Percentiles rank a stretch among this genome's conserved stretches.
Conservation (phyloP, 2,888 invertebrate species). For the Tetanocera ferruginea region DNA sequence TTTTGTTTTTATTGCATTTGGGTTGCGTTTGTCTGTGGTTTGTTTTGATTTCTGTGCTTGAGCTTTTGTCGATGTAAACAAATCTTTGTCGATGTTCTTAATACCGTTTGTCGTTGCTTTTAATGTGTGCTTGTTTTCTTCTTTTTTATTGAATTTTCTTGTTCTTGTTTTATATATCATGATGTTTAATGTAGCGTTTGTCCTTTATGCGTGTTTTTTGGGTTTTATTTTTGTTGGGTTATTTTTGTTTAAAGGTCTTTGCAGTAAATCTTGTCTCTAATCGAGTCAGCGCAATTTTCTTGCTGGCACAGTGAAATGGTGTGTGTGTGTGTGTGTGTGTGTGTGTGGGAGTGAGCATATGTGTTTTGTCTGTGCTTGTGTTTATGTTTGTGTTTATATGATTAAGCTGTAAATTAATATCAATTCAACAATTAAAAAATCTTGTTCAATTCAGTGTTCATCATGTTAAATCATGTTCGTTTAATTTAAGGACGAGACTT, state of each 20-base stretch:
- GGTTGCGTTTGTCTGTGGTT: conserved; percentile 13
- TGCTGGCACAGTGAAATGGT: not conserved
- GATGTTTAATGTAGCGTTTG: not conserved
- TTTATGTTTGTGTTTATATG: not conserved
- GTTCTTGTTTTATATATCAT: not conserved
- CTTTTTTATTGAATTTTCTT: not conserved
- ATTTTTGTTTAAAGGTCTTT: not conserved
- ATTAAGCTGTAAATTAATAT: not conserved
- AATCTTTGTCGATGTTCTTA: not conserved
- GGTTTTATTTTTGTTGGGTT: too few relatives aligned
- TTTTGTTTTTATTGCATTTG: not conserved
- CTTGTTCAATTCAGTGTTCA: not conserved
- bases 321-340: not conserved
- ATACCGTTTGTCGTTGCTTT: not conserved
- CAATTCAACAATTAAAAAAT: not conserved
- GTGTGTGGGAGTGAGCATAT: not conserved
- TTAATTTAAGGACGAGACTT: not conserved
- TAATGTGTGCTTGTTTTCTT: not conserved
- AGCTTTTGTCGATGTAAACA: not conserved
- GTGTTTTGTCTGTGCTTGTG: not conserved
- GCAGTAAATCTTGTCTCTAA: not conserved
- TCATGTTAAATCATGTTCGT: not conserved
- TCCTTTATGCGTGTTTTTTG: not conserved
- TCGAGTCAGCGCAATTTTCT: not conserved
- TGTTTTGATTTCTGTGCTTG: not conserved